These are phyloP conservation scores for Cuculus canorus DNA, from an alignment of 2,797 vertebrate species.

Conservation along the genomic window DNA sequence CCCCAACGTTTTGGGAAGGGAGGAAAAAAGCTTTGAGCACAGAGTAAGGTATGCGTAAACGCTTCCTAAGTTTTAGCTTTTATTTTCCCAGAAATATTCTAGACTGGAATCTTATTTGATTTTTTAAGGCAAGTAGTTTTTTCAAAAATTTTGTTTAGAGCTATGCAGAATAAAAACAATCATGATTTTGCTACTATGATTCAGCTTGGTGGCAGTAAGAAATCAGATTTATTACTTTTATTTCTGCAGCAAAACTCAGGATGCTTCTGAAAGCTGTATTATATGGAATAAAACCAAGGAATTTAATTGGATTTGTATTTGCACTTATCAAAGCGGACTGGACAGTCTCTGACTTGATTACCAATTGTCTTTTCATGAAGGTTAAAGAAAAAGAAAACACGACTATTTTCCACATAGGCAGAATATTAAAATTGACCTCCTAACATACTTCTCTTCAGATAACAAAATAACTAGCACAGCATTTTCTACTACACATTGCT, in stretches of 20 bases:
- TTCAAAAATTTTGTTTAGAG: background rate
- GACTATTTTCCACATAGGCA: background rate
- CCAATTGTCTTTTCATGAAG: background rate
- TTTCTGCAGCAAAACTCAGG: background rate
- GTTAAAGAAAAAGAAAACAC: background rate
- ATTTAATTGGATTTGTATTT: background rate
- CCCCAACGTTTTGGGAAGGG: rapidly evolving
- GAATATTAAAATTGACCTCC: background rate
- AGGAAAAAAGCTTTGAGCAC: background rate
- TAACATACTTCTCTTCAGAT: background rate
- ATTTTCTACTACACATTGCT: background rate
- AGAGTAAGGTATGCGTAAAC: background rate
- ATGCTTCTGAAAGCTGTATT: background rate
- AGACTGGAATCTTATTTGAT: background rate
- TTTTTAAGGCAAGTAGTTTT: background rate
- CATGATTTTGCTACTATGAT: background rate
- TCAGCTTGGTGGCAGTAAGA: background rate
- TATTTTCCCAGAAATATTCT: background rate
- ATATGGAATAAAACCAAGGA: background rate
- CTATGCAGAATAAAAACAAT: background rate
- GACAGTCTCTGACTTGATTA: background rate
- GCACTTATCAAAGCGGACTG: background rate
- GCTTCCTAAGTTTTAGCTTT: background rate
- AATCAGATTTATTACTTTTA: background rate
- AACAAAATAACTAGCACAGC: background rate